Conservation (phyloP, 2,888 invertebrate genomes). For the Melanostoma scalare region DNA sequence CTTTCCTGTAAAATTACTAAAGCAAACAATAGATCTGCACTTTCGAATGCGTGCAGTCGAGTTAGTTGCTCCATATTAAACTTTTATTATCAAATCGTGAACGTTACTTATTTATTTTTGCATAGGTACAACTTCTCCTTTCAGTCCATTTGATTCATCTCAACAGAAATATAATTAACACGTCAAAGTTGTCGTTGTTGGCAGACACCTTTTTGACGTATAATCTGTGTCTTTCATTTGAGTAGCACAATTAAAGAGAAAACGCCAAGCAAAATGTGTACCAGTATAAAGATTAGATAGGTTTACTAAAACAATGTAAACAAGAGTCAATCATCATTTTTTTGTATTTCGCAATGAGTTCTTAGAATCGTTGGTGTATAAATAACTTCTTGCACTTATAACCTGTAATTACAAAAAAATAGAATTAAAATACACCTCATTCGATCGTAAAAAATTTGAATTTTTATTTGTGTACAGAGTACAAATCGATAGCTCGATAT, state of each 20-base stretch:
- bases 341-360: constrained; percentile 14
- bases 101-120: background rate
- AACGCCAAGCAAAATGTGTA: background rate
- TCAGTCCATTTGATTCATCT: constrained; percentile 24
- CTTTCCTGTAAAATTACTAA: constrained; percentile 16
- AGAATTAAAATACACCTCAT: too few species aligned
- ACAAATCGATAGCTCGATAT: constrained; percentile 12
- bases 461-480: constrained; percentile 4
- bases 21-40: background rate
- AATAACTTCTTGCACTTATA: background rate
- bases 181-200: constrained; percentile 36
- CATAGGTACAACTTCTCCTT: background rate
- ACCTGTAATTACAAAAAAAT: too few species aligned
- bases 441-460: too few species aligned
- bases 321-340: constrained; percentile 1
- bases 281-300: background rate
- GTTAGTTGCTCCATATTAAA: constrained; percentile 28
- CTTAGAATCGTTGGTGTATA: background rate
- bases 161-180: constrained; percentile 45
- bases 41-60: constrained; percentile 27
- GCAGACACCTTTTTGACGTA: background rate
- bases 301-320: background rate
- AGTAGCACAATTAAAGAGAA: background rate
- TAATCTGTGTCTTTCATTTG: too few species aligned
- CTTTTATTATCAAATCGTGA: constrained; percentile 18